A percentile compares a stretch with the other conserved stretches of the same genome.
Evolutionary conservation across 2,888 invertebrate genomes (phyloP).

Genomic region (Melanchra persicariae): DNA sequence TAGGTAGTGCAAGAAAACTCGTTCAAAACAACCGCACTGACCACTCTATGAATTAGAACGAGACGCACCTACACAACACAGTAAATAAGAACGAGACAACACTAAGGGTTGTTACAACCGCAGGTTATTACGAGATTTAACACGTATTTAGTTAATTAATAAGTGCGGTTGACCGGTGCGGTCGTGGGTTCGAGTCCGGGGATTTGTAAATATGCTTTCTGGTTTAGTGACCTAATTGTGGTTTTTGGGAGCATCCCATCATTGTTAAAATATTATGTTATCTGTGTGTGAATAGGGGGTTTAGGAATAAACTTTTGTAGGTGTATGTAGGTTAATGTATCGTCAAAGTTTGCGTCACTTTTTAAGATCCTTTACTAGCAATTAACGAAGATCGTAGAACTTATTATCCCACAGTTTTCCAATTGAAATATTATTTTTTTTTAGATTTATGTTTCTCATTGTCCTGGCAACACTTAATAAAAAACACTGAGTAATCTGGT

Average conservation of each 20-base stretch:
- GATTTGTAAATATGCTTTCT: conserved; percentile 87
- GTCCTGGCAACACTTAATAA: conserved; percentile 9
- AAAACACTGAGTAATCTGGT: conserved; percentile 1
- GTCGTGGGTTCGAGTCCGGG: conserved; percentile 78
- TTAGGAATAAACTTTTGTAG: conserved; percentile 44
- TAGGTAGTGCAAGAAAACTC: conserved; percentile 22
- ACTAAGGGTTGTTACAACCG: conserved; percentile 84
- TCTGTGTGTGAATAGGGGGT: conserved; percentile 56
- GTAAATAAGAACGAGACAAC: conserved; percentile 77
- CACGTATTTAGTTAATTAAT: conserved; percentile 90
- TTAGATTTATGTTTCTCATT: not conserved
- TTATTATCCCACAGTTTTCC: not conserved
- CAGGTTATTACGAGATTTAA: conserved; percentile 89
- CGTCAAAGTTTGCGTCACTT: conserved; percentile 8
- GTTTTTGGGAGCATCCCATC: conserved; percentile 69
- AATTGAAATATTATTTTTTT: not conserved
- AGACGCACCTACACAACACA: conserved; percentile 63
- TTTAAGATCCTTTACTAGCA: not conserved
- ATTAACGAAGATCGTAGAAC: not conserved
- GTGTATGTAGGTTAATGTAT: conserved; percentile 13
- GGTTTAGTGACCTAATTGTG: conserved; percentile 85
- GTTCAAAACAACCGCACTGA: conserved; percentile 51
- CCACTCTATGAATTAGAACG: conserved; percentile 72
- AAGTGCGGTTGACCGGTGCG: conserved; percentile 88
- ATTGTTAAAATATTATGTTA: conserved; percentile 60